Conservation (phyloP, 2,888 invertebrate genomes). For the Drosophila neonasuta region DNA sequence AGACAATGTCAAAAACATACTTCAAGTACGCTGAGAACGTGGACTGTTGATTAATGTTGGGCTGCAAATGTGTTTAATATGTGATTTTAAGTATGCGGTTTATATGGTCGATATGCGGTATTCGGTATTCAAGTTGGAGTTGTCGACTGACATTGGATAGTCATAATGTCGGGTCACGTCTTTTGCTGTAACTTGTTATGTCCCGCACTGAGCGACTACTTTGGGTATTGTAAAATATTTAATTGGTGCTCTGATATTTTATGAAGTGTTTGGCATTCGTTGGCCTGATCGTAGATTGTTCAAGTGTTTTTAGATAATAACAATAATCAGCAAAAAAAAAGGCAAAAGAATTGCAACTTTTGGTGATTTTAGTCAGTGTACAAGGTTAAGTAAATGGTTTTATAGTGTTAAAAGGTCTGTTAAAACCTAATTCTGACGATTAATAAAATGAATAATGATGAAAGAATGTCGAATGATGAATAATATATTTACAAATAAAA, state of each 20-base stretch:
- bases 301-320: conserved; percentile 4
- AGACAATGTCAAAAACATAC: conserved; percentile 32
- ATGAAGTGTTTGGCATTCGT: conserved; percentile 39
- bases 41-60: conserved; percentile 49
- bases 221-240: conserved; percentile 53
- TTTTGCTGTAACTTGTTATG: conserved; percentile 45
- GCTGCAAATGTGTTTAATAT: conserved; percentile 32
- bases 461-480: background rate
- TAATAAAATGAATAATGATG: background rate
- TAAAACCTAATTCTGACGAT: background rate
- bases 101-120: conserved; percentile 9
- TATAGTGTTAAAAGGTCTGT: background rate
- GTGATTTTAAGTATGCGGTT: conserved; percentile 13
- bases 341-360: conserved; percentile 24
- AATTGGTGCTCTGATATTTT: conserved; percentile 47
- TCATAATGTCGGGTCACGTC: conserved; percentile 46
- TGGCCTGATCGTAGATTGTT: conserved; percentile 28
- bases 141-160: conserved; percentile 50
- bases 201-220: conserved; percentile 28
- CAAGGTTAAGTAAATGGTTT: conserved; percentile 6
- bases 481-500: conserved; percentile 44
- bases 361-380: conserved; percentile 9
- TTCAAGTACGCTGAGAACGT: conserved; percentile 54
- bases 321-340: conserved; percentile 14
- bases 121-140: conserved; percentile 22